A percentile compares a stretch with the other conserved stretches of the same genome.
phyloP scores from a whole-genome alignment of 2,113 vertebrate species.

The Trinectes maculatus region DNA sequence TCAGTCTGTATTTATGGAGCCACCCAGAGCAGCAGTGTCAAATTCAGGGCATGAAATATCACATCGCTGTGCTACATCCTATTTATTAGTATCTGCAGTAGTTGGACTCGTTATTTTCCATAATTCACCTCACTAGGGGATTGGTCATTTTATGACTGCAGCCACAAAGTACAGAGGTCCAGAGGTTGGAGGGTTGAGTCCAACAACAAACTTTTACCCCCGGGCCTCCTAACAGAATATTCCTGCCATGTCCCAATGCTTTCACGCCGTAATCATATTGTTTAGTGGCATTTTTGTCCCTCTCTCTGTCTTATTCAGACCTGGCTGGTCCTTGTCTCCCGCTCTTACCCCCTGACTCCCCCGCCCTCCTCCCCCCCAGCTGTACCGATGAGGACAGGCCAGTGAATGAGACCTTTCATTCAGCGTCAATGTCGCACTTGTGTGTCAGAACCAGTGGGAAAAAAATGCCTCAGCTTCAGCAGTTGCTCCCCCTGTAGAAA shows the following conservation, averaged over 20 bases:
- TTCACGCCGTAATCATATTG: not conserved
- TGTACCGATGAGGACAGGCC: conserved; percentile 31
- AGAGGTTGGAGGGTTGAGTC: too few relatives aligned
- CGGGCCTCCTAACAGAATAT: not conserved
- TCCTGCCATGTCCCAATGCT: not conserved
- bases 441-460: conserved; percentile 45
- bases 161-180: too few relatives aligned
- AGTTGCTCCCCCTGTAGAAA: conserved; percentile 11
- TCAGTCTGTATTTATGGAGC: conserved; percentile 21
- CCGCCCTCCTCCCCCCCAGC: conserved; percentile 29
- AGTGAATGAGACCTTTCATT: conserved; percentile 62
- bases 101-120: conserved; percentile 46
- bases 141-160: too few relatives aligned
- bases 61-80: conserved; percentile 11
- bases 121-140: conserved; percentile 17
- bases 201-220: too few relatives aligned
- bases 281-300: not conserved
- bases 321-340: not conserved
- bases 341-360: not conserved
- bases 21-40: conserved; percentile 21
- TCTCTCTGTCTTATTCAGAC: not conserved
- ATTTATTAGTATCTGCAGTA: conserved; percentile 47
- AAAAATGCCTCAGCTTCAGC: conserved; percentile 22
- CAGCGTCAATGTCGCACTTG: conserved; percentile 50
- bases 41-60: conserved; percentile 26